These are phyloP conservation scores for Heliconius hewitsoni DNA, from an alignment of 1,140 invertebrate species.

Conservation along the genomic window DNA sequence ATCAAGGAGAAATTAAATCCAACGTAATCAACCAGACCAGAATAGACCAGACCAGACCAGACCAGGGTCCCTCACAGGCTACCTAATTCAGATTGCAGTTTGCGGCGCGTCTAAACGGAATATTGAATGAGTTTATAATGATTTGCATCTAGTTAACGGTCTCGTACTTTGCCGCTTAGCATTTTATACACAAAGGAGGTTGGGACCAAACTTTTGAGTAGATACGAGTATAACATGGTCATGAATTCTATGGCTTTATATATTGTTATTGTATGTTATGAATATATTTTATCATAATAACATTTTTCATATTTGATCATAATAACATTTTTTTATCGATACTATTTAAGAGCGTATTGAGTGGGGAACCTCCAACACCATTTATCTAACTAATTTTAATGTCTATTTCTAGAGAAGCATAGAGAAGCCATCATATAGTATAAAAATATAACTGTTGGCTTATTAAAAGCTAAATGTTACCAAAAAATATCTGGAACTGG, in stretches of 20 bases:
- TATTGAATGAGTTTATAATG: slow-evolving; percentile 56
- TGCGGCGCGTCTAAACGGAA: slow-evolving; percentile 56
- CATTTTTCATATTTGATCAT: too few relatives aligned
- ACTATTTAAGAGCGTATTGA: too few relatives aligned
- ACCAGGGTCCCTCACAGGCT: slow-evolving; percentile 45
- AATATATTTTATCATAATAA: too few relatives aligned
- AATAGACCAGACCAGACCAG: slow-evolving; percentile 4
- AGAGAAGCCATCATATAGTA: too few relatives aligned
- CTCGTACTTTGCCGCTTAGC: slow-evolving; percentile 30
- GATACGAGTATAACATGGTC: background rate
- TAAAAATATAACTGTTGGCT: too few relatives aligned
- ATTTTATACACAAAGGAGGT: slow-evolving; percentile 39
- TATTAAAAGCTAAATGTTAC: too few relatives aligned
- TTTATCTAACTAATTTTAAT: too few relatives aligned
- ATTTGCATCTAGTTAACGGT: slow-evolving; percentile 48
- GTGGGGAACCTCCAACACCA: too few relatives aligned
- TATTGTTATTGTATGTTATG: slow-evolving; percentile 9
- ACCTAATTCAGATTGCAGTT: slow-evolving; percentile 62
- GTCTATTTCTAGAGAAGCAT: too few relatives aligned
- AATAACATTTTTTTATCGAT: too few relatives aligned
- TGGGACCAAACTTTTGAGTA: slow-evolving; percentile 27
- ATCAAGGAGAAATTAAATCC: slow-evolving; percentile 21
- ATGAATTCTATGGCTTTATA: slow-evolving; percentile 25
- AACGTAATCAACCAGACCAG: slow-evolving; percentile 20
- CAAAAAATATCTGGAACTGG: too few relatives aligned